phyloP scores from a whole-genome alignment of 2,113 vertebrate genomes.

The Equus quagga region DNA sequence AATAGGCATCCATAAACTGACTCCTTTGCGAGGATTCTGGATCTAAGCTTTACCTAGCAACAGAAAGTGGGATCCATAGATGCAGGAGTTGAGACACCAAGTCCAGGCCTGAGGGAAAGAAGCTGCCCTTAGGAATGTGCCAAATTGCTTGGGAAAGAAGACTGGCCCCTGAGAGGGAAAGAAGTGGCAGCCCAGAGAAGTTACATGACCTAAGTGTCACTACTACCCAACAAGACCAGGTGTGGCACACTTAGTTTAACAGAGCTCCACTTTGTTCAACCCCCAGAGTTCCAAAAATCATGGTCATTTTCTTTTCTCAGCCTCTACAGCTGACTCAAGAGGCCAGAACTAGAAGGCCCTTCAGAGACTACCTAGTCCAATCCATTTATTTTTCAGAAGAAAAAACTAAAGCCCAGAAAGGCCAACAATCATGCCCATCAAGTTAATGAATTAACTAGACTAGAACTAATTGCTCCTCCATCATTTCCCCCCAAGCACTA shows the following conservation, averaged over 20 bases:
- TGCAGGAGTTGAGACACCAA: slow-evolving; percentile 19
- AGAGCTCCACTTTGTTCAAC: slow-evolving; percentile 47
- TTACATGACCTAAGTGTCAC: not conserved
- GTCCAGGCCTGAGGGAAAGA: not conserved
- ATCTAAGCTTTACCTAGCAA: slow-evolving; percentile 51
- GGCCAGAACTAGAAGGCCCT: not conserved
- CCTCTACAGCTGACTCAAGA: slow-evolving; percentile 17
- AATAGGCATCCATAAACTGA: slow-evolving; percentile 35
- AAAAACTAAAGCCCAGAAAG: not conserved
- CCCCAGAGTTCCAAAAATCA: not conserved
- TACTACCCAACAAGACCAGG: not conserved
- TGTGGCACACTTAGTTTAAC: not conserved
- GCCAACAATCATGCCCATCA: not conserved
- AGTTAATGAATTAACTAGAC: not conserved
- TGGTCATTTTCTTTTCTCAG: slow-evolving; percentile 13
- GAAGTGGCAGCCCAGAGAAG: not conserved
- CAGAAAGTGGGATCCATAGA: slow-evolving; percentile 29
- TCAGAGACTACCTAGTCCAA: slow-evolving; percentile 10
- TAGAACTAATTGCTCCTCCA: not conserved
- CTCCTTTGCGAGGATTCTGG: not conserved
- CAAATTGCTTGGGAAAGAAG: slow-evolving; percentile 26
- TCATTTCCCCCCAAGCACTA: not conserved
- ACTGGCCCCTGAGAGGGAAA: not conserved
- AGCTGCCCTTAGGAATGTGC: slow-evolving; percentile 22
- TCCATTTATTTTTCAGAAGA: slow-evolving; percentile 29